phyloP scores from a whole-genome alignment of 2,888 invertebrate genomes.

The Phortica magna region DNA sequence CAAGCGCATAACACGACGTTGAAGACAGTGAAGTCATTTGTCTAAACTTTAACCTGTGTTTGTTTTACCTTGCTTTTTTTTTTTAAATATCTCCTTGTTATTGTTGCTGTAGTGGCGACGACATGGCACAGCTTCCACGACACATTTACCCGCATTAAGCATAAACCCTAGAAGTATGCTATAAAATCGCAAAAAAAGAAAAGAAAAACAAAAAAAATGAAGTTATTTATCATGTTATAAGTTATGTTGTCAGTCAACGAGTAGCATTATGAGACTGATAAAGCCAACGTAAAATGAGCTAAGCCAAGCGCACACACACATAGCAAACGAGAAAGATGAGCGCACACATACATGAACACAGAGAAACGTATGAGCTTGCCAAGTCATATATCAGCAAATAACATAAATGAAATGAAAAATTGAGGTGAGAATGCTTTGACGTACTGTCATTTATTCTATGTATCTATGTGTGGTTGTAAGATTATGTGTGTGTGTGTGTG shows the following conservation, averaged over 20 bases:
- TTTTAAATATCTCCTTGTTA: neutral
- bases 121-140: neutral
- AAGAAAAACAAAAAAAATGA: conserved; percentile 49
- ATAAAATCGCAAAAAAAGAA: conserved; percentile 24
- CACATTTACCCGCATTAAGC: neutral
- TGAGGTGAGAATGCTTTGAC: conserved; percentile 67
- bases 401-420: conserved; percentile 70
- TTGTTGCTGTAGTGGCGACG: neutral
- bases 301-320: conserved; percentile 44
- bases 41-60: conserved; percentile 47
- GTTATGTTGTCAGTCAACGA: conserved; percentile 65
- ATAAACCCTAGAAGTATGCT: conserved; percentile 29
- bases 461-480: neutral
- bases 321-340: conserved; percentile 10
- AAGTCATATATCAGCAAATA: conserved; percentile 41
- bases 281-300: conserved; percentile 51
- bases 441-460: conserved; percentile 60
- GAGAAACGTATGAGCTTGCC: neutral
- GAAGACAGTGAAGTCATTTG: conserved; percentile 63
- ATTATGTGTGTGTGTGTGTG: conserved; percentile 13
- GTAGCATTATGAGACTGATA: conserved; percentile 71
- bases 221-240: conserved; percentile 72
- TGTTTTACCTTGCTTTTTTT: conserved; percentile 33
- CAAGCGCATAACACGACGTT: conserved; percentile 16
- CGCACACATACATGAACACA: conserved; percentile 13